Conservation (phyloP, 1,140 invertebrate species). For the Metaphire vulgaris region DNA sequence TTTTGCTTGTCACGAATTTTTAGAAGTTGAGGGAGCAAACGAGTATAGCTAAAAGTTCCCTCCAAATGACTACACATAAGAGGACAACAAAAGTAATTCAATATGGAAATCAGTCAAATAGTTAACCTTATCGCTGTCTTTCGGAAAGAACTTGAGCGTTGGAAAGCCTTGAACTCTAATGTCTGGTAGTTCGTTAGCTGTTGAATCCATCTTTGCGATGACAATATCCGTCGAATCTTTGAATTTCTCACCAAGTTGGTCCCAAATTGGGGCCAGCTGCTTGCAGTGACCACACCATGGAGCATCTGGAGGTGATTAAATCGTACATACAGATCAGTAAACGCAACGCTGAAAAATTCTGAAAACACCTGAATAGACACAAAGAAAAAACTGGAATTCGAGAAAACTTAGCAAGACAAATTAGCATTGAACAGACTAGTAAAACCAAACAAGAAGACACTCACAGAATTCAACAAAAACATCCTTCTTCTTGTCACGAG, state of each 20-base stretch:
- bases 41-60: too few relatives aligned
- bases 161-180: conserved; percentile 89
- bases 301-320: conserved; percentile 81
- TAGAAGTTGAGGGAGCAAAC: too few relatives aligned
- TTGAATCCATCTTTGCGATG: conserved; percentile 97
- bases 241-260: conserved; percentile 73
- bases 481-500: conserved; percentile 76
- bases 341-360: too few relatives aligned
- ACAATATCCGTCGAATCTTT: conserved; percentile 75
- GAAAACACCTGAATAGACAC: too few relatives aligned
- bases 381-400: too few relatives aligned
- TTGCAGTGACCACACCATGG: conserved; percentile 99
- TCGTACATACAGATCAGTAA: too few relatives aligned
- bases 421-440: too few relatives aligned
- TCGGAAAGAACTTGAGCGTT: conserved; percentile 90
- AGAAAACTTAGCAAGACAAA: too few relatives aligned
- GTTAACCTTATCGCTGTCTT: conserved; percentile 81
- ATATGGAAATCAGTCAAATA: too few relatives aligned
- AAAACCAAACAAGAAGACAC: conserved; percentile 36
- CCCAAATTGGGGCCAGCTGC: conserved; percentile 91
- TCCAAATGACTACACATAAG: too few relatives aligned
- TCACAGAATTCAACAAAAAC: conserved; percentile 94
- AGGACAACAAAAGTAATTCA: too few relatives aligned
- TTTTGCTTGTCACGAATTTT: too few relatives aligned
- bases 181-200: conserved; percentile 85